Evolutionary conservation across 2,797 vertebrate species (phyloP).

Genomic region (Anas georgica): DNA sequence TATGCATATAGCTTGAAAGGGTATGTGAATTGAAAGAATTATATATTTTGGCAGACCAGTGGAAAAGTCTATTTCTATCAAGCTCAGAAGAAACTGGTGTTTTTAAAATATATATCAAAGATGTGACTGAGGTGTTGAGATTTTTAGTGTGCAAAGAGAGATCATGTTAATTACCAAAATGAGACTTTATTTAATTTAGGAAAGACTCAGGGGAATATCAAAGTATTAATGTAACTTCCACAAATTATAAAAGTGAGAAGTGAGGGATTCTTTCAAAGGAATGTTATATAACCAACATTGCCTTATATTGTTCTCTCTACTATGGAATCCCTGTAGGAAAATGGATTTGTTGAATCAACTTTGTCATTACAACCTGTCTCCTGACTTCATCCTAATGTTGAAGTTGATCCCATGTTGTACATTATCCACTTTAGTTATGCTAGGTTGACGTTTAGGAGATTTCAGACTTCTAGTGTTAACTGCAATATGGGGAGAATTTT

Average conservation of each 20-base stretch:
- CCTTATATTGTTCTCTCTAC: neutral
- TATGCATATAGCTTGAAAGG: conserved; percentile 19
- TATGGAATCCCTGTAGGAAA: neutral
- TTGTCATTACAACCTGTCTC: fast-evolving
- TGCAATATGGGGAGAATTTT: neutral
- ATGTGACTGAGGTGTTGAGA: neutral
- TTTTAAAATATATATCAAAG: neutral
- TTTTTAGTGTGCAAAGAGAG: neutral
- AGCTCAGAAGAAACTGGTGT: neutral
- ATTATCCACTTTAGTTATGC: neutral
- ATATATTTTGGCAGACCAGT: conserved; percentile 38
- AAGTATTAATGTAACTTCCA: neutral
- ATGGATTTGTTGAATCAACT: neutral
- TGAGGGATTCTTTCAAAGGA: neutral
- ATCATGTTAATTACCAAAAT: neutral
- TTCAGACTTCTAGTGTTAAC: neutral
- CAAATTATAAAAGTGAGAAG: neutral
- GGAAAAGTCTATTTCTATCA: conserved; percentile 42
- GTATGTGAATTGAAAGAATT: conserved; percentile 10
- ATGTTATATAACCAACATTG: neutral
- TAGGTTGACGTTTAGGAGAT: neutral
- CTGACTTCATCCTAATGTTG: neutral
- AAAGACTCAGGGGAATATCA: neutral
- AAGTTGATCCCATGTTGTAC: neutral
- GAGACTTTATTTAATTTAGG: neutral